These are phyloP conservation scores for Python bivittatus DNA, from an alignment of 2,113 vertebrate genomes.

Conservation along the genomic window DNA sequence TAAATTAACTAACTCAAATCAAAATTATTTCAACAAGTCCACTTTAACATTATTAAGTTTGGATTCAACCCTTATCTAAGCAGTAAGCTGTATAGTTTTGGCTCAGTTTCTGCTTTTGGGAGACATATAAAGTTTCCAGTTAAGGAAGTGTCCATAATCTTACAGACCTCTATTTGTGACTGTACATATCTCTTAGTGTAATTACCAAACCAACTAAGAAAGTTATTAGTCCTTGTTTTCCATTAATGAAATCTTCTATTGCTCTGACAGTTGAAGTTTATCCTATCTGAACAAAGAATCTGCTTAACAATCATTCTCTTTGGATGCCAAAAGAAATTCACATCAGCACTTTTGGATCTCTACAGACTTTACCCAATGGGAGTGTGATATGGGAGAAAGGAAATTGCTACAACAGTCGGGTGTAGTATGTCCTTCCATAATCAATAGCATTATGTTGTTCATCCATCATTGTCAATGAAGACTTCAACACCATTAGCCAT, in stretches of 20 bases:
- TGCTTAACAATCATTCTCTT: neutral
- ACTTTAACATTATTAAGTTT: neutral
- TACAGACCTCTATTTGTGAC: neutral
- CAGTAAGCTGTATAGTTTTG: constrained; percentile 2
- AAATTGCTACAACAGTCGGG: neutral
- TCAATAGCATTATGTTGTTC: neutral
- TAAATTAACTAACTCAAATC: neutral
- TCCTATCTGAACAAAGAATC: neutral
- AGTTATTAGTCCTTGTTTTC: neutral
- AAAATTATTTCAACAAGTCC: neutral
- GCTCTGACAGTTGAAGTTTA: neutral
- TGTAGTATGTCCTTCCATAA: neutral
- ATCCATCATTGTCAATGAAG: no score
- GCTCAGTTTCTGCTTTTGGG: neutral
- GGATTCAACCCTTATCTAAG: neutral
- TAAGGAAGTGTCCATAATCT: neutral
- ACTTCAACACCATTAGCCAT: no score
- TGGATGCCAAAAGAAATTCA: neutral
- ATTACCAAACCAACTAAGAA: neutral
- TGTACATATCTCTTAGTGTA: neutral
- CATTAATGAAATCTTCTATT: neutral
- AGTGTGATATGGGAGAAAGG: neutral
- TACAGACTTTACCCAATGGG: neutral
- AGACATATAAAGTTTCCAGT: neutral
- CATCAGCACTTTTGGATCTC: neutral